Base-by-base conservation (phyloP, 1,140 invertebrate genomes). In the Drosophila littoralis region DNA sequence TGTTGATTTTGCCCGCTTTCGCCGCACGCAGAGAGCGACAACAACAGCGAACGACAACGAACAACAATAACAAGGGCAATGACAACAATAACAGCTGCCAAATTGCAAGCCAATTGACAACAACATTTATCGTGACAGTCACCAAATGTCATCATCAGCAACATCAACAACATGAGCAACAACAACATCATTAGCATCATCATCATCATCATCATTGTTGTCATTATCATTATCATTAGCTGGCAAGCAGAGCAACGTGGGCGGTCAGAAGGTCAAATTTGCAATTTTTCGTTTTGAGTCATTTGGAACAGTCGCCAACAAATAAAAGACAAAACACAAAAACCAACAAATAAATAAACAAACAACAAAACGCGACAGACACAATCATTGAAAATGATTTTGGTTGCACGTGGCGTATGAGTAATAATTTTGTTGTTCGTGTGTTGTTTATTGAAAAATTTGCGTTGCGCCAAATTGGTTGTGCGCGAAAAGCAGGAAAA, bases 341-440 rank as follows among this genome's bases (percentile, higher is more conserved):
- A 12, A 10, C 15, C 46, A 32, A 32, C 54, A 64, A 48, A 54
- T 40, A 36, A 55, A 28, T 7, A 45, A 22, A 9, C 52, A 40
- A 40, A 35, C 22, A 7, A 59, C 6, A 67, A 46, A 15, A n/a
- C 12, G 6, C 38, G 46, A 59, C 2, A 40, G 38, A 72, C 65
- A 75, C 57, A 60, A 79, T 79, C 61, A 57, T 76, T 81, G 54
- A 22, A 63, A 70, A 48, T 52, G 52, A 54, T 68, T 45, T 43
- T 50, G 35, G 81, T 52, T 68, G 70, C 72, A 68, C 81, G 75
- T 70, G 81, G 65, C 77, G 81, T 84, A 84, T 80, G 81, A 80
- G 77, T 84, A 84, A 84, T 84, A 83, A 50, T 71, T 50, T 68
- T 50, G 4, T 28, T 28, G 1, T 28, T 28, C 22, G 4, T 28